A percentile compares a stretch with the other conserved stretches of the same genome.
Evolutionary conservation across 92 coral and sea anemone species (phyloP).

Genomic region (Zoanthus gigantus): DNA sequence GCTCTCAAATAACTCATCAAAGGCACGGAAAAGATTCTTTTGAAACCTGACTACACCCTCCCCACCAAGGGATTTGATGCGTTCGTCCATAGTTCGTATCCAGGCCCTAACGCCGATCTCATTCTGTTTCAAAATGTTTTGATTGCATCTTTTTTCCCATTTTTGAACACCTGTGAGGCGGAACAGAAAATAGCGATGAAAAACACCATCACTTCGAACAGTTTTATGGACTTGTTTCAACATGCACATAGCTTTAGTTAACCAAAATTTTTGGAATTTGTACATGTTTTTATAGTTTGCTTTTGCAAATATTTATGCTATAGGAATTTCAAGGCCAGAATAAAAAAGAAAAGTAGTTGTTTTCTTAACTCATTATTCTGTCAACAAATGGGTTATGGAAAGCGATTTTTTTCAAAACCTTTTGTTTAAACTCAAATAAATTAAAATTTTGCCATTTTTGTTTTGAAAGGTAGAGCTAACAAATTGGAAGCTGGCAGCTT

Average conservation of each 20-base stretch:
- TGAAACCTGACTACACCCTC: conserved; percentile 95
- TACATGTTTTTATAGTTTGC: too few species aligned
- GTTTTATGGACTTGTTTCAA: neutral
- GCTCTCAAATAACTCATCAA: conserved; percentile 92
- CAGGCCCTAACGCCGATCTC: conserved; percentile 88
- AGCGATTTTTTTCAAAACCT: neutral
- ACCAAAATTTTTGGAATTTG: too few species aligned
- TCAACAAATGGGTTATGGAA: too few species aligned
- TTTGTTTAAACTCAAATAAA: neutral
- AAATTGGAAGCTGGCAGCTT: neutral
- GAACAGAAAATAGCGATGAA: neutral
- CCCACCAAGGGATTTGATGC: conserved; percentile 93
- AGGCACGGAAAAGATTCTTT: conserved; percentile 94
- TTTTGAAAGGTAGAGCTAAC: neutral
- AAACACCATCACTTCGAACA: neutral
- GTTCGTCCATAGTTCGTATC: conserved; percentile 94
- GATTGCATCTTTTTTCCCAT: conserved; percentile 84
- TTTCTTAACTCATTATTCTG: too few species aligned
- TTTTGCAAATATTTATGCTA: too few species aligned
- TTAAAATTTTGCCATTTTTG: neutral
- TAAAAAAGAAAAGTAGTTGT: too few species aligned
- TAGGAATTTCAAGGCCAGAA: too few species aligned
- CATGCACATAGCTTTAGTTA: too few species aligned
- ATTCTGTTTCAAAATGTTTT: conserved; percentile 80
- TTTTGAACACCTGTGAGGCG: conserved; percentile 80